These are phyloP conservation scores for Rhagonycha lutea DNA, from an alignment of 2,888 invertebrate species.

Conservation along the genomic window DNA sequence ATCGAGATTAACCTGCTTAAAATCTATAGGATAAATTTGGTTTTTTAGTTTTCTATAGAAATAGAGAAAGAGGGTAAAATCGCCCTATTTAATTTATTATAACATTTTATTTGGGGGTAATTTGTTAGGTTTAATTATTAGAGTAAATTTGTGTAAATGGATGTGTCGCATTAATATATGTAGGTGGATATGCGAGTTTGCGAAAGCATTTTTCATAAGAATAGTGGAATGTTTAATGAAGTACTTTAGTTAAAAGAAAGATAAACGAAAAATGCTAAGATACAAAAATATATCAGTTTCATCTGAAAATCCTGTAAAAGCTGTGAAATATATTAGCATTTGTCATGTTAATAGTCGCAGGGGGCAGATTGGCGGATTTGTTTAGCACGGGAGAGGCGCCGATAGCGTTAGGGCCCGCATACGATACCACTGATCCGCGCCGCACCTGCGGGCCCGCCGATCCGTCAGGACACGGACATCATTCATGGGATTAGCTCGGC, in stretches of 20 bases:
- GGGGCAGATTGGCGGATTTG: conserved; percentile 54
- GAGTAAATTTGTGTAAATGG: not conserved
- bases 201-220: not conserved
- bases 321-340: conserved; percentile 57
- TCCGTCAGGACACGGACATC: conserved; percentile 55
- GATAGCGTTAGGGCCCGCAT: conserved; percentile 41
- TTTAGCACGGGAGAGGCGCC: conserved; percentile 41
- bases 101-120: not conserved
- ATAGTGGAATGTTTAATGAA: conserved; percentile 22
- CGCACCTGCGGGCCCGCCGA: conserved; percentile 45
- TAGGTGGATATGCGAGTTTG: not conserved
- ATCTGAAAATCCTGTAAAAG: conserved; percentile 53
- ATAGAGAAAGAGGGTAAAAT: not conserved
- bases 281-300: conserved; percentile 49
- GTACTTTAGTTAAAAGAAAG: conserved; percentile 26
- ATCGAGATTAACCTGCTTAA: not conserved
- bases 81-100: not conserved
- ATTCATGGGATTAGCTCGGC: conserved; percentile 59
- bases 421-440: conserved; percentile 41
- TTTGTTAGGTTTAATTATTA: not conserved
- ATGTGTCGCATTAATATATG: not conserved
- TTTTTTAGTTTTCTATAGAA: not conserved
- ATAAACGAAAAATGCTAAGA: conserved; percentile 36
- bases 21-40: not conserved
- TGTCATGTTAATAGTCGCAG: conserved; percentile 56